phyloP scores from a whole-genome alignment of 1,140 invertebrate species.

The Gyrodactylus bullatarudis region DNA sequence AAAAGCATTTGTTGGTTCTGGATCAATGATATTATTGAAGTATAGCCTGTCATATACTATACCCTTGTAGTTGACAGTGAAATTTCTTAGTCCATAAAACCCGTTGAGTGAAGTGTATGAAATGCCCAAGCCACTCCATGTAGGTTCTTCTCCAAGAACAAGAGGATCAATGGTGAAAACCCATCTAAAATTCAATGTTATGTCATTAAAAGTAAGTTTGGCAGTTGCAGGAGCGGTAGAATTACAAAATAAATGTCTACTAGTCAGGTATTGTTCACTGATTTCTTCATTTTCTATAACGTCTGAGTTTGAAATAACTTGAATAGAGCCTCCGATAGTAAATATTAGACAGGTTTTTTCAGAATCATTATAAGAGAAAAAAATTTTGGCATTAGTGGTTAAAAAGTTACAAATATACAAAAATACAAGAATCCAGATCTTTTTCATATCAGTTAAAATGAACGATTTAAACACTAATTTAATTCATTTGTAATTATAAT shows the following conservation, averaged over 20 bases:
- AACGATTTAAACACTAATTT: background rate
- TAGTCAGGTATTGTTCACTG: background rate
- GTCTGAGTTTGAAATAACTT: background rate
- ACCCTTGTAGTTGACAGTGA: background rate
- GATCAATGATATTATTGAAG: background rate
- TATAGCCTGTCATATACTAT: background rate
- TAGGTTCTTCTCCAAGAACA: background rate
- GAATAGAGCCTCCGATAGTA: background rate
- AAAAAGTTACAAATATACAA: background rate
- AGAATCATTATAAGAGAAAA: background rate
- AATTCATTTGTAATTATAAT: background rate
- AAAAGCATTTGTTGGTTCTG: background rate
- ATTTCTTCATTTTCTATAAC: background rate
- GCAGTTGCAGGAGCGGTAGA: background rate
- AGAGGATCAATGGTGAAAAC: background rate
- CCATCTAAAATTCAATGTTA: background rate
- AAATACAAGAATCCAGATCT: too few species aligned
- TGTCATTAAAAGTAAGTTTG: background rate
- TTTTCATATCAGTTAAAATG: background rate
- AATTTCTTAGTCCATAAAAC: background rate
- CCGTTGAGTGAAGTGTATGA: background rate
- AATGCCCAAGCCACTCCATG: background rate
- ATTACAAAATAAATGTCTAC: background rate
- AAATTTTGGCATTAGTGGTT: background rate
- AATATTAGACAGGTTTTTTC: background rate